Base-by-base conservation (phyloP, 1,140 invertebrate genomes). In the Bombus haemorrhoidalis region DNA sequence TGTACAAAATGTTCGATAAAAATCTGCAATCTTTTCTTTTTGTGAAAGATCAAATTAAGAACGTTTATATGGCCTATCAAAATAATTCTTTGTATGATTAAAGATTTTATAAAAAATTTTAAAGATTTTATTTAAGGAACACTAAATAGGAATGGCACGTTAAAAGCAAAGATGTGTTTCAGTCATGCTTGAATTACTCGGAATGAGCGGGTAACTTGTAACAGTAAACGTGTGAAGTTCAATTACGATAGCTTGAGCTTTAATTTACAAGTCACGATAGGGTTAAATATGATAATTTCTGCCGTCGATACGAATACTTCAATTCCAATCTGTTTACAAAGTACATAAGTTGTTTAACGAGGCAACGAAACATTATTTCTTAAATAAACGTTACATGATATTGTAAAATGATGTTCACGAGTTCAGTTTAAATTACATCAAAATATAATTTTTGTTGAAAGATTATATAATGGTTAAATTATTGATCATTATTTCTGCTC, bases 231-330 rank as follows among this genome's bases (percentile, higher is more conserved):
- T 47, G 47, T 59, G 47, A 57, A 64, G 77, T 85, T 77, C 87
- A 85, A 90, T 88, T 85, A 66, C 59, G 22, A 80, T 37, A 73
- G 76, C 87, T 34, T 59, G 80, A 84, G 66, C 25, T 87, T 68
- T 78, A 78, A 88, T 88, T 88, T 83, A 87, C 64, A 88, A 79
- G 59, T 75, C 62, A 57, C 53, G 72, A 39, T 37, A 13, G 59
- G 86, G 85, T 87, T 74, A 87, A 87, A 68, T 78, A 34, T 13
- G 32, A 34, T 39, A n/a, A 64, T 64, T 64, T 86, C 47, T n/a
- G 64, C 3, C 59, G 12, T 13, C 4, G 28, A 72, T 32, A 47
- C 25, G 18, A 84, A 43, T 83, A 68, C 18, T 41, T 25, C 28
- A 62, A 13, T 13, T 25, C 43, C 10, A 32, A 10, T 37, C 22